Base-by-base conservation (phyloP, 2,797 vertebrate genomes). In the Brotogeris chrysoptera region DNA sequence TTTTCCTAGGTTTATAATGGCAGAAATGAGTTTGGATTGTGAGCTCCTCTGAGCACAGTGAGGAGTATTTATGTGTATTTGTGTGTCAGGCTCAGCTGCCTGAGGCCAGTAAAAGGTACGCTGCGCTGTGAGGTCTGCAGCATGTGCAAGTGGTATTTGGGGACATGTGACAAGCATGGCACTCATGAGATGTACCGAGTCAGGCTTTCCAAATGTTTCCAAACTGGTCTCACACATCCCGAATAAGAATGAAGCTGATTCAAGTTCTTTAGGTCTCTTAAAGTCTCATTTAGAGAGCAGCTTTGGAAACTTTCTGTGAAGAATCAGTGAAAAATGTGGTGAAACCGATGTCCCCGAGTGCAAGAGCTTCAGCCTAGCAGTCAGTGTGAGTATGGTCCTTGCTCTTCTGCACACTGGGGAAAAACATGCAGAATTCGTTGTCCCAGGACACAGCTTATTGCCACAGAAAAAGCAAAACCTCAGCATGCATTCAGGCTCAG, bases 301-400 rank as follows among this genome's bases (percentile, higher is more conserved):
- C 87, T 98, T 98, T 81, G 98, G 98, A 96, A 98, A 71, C 72
- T 98, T 98, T 36, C 98, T 98, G 92, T 98, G 98, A 23, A 98
- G 97, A 91, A 98, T 98, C 41, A 98, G 97, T 63, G 97, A 98
- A 94, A 98, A 98, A 69, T 93, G 92, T 18, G 98, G 82, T 98
- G 97, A 94, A 98, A 98, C 80, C 96, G 95, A 59, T 96, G 97
- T 95, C 98, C 97, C 87, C 80, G 0, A 18, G 18, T 53, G 38
- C 61, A 69, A 23, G 47, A 70, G 27, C 14, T 79, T 65, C 47
- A 43, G 52, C 69, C 47, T 88, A 73, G 20, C n/a, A 59, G 77
- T 9, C 16, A 63, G 18, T 16, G 32, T 50, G 61, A 71, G 83
- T 20, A 19, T 4, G 1, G 44, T 44, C 25, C 46, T 59, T 81